Evolutionary conservation across 2,797 vertebrate species (phyloP).

Genomic region (Gadopsis bispinosus): DNA sequence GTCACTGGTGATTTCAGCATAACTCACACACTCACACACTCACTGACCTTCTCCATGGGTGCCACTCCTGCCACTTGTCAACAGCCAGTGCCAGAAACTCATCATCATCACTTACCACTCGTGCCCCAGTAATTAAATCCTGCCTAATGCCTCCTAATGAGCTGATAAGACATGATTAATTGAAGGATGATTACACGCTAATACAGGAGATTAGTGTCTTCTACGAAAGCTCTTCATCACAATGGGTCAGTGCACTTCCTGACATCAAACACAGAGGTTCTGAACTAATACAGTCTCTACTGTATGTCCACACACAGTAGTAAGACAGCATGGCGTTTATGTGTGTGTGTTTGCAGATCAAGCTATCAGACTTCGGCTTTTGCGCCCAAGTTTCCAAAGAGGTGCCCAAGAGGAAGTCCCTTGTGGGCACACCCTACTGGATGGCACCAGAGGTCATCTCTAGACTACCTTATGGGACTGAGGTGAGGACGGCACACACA

Average conservation of each 20-base stretch:
- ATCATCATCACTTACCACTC: constrained; percentile 78
- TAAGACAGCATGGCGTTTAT: background rate
- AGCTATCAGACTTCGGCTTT: constrained; percentile 97
- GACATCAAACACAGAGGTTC: constrained; percentile 30
- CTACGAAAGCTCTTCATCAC: constrained; percentile 61
- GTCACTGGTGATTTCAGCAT: constrained; percentile 24
- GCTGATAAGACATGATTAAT: constrained; percentile 80
- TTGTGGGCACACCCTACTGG: constrained; percentile 97
- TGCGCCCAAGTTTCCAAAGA: constrained; percentile 99
- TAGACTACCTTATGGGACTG: constrained; percentile 95
- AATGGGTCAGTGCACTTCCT: constrained; percentile 63
- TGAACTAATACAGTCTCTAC: constrained; percentile 21
- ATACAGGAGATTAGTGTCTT: constrained; percentile 71
- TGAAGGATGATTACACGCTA: constrained; percentile 74
- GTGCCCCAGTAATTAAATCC: constrained; percentile 80
- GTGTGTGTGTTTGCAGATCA: constrained; percentile 87
- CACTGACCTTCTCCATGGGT: constrained; percentile 59
- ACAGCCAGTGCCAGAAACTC: constrained; percentile 70
- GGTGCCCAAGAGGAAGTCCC: constrained; percentile 96
- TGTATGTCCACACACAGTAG: constrained; percentile 3
- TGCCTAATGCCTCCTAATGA: constrained; percentile 75
- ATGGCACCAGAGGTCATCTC: constrained; percentile 99
- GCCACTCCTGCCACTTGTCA: constrained; percentile 55
- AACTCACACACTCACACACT: constrained; percentile 26
- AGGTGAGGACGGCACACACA: constrained; percentile 82